A percentile compares a stretch with the other conserved stretches of the same genome.
Conservation (phyloP, 1,140 invertebrate species). For the Triops longicaudatus region DNA sequence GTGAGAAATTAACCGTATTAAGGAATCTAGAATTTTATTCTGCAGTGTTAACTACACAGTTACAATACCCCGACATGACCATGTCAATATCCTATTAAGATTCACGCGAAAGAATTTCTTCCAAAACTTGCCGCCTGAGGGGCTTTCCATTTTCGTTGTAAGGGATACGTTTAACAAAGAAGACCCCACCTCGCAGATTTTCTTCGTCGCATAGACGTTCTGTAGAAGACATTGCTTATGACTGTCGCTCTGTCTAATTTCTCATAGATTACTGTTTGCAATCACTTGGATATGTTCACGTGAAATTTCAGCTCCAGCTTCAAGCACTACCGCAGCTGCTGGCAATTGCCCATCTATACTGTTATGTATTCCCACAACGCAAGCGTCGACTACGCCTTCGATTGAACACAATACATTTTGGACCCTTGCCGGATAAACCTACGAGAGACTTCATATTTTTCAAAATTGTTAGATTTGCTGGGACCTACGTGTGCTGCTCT, state of each 20-base stretch:
- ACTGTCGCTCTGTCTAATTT: neutral
- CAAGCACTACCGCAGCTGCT: constrained; percentile 29
- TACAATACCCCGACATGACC: no score
- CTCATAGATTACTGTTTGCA: constrained; percentile 20
- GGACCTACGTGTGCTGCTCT: constrained; percentile 19
- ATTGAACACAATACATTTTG: constrained; percentile 38
- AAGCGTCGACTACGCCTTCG: constrained; percentile 40
- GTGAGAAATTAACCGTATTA: no score
- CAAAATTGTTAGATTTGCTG: neutral
- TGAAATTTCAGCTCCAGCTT: constrained; percentile 18
- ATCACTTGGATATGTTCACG: constrained; percentile 24
- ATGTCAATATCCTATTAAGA: no score
- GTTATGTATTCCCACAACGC: constrained; percentile 43
- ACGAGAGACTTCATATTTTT: neutral
- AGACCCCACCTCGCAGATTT: neutral
- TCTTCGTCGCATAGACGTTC: neutral
- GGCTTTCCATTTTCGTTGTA: neutral
- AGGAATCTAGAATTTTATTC: no score
- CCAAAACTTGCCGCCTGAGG: neutral
- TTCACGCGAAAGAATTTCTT: neutral
- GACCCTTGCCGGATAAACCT: constrained; percentile 33
- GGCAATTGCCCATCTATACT: constrained; percentile 41
- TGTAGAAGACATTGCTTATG: neutral
- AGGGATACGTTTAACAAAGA: neutral
- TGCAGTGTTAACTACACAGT: no score